Evolutionary conservation across 2,888 invertebrate species (phyloP).

Genomic region (Cheilosia soror): DNA sequence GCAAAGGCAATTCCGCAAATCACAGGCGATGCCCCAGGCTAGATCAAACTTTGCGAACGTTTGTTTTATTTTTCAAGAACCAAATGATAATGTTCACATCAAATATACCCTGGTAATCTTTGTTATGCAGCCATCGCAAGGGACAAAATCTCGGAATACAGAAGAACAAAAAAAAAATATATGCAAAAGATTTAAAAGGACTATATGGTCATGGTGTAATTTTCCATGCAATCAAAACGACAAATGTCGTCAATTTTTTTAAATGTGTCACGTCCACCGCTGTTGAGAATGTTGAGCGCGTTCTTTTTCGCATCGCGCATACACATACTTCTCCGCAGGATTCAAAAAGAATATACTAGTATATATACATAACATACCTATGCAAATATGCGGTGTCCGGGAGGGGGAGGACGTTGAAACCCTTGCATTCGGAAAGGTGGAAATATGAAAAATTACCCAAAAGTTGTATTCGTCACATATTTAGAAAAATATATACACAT

Average conservation of each 20-base stretch:
- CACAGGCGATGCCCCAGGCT: too few species aligned
- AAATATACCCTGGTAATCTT: slow-evolving; percentile 36
- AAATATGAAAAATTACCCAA: slow-evolving; percentile 74
- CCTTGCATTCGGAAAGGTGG: slow-evolving; percentile 64
- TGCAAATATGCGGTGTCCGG: slow-evolving; percentile 33
- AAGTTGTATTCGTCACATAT: slow-evolving; percentile 70
- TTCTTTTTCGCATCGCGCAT: slow-evolving; percentile 43
- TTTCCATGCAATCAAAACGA: slow-evolving; percentile 78
- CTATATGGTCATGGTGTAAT: slow-evolving; percentile 68
- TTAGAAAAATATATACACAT: slow-evolving; percentile 46
- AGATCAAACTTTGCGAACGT: slow-evolving; percentile 1
- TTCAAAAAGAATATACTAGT: neutral
- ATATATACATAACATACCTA: slow-evolving; percentile 32
- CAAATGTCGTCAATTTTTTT: slow-evolving; percentile 78
- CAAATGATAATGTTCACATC: slow-evolving; percentile 10
- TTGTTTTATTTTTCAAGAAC: neutral
- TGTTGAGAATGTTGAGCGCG: slow-evolving; percentile 63
- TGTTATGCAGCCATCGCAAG: slow-evolving; percentile 30
- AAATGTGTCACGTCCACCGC: slow-evolving; percentile 78
- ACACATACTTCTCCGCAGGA: slow-evolving; percentile 2
- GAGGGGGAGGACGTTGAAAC: slow-evolving; percentile 1
- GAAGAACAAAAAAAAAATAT: slow-evolving; percentile 19
- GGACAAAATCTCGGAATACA: slow-evolving; percentile 14
- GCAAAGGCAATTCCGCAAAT: too few species aligned
- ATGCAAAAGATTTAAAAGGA: slow-evolving; percentile 45